Evolutionary conservation across 2,888 invertebrate species (phyloP).

Genomic region (Xestoiulus laeticollis): DNA sequence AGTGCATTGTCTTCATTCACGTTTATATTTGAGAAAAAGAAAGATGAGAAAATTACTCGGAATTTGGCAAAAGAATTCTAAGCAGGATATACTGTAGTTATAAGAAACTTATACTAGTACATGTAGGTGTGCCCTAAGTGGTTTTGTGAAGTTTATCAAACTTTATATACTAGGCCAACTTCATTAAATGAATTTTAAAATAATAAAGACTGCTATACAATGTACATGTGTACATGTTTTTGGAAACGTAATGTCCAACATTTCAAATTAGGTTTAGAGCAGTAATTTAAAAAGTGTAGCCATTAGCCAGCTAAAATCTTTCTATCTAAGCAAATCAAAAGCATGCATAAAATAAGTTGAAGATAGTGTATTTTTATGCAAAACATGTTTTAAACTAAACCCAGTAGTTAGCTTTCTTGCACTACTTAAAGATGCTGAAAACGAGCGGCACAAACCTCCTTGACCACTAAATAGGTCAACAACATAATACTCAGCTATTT

Average conservation of each 20-base stretch:
- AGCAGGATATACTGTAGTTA: neutral
- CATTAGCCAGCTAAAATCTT: no score
- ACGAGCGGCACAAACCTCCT: neutral
- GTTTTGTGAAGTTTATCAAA: slow-evolving; percentile 34
- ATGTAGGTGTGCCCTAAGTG: neutral
- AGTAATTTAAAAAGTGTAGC: neutral
- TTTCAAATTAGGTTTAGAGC: neutral
- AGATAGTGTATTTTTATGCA: neutral
- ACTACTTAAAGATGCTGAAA: slow-evolving; percentile 1
- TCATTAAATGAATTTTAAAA: neutral
- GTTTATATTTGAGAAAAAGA: neutral
- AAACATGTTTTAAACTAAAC: neutral
- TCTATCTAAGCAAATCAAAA: no score
- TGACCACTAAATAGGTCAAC: slow-evolving; percentile 33
- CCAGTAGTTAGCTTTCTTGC: neutral
- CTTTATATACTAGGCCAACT: neutral
- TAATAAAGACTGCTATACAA: neutral
- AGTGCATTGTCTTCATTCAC: no score
- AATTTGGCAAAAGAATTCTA: neutral
- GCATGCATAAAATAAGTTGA: no score
- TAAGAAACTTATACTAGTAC: neutral
- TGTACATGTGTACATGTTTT: no score
- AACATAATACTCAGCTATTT: neutral
- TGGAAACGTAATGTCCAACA: neutral
- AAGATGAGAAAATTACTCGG: neutral